Conservation (phyloP, 2,113 vertebrate genomes). For the Paedocypris sp. region DNA sequence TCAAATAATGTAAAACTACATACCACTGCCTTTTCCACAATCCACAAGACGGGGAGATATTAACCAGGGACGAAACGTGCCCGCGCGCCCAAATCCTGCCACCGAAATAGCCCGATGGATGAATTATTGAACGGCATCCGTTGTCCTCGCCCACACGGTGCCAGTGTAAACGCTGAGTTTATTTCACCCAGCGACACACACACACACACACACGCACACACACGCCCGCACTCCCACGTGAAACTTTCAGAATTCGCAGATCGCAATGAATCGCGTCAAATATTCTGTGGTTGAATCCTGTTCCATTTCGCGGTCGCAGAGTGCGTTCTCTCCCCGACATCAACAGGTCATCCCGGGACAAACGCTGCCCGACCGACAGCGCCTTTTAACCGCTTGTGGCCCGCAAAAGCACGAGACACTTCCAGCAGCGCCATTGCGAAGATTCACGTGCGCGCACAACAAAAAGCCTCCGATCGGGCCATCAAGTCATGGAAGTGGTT, state of each 20-base stretch:
- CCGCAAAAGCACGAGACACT: too few relatives aligned
- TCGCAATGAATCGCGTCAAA: neutral
- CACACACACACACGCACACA: neutral
- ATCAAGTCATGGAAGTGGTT: constrained; percentile 55
- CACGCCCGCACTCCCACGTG: too few relatives aligned
- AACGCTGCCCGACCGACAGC: constrained; percentile 46
- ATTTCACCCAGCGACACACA: constrained; percentile 10
- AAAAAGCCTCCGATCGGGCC: neutral
- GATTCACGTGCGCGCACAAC: neutral
- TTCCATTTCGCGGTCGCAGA: constrained; percentile 11
- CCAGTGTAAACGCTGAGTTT: constrained; percentile 34
- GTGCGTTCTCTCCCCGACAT: constrained; percentile 49
- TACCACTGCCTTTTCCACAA: constrained; percentile 22
- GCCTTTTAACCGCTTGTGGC: constrained; percentile 35
- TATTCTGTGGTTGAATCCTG: constrained; percentile 11
- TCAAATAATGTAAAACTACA: too few relatives aligned
- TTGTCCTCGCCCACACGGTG: constrained; percentile 31
- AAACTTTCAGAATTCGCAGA: too few relatives aligned
- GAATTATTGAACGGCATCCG: constrained; percentile 43
- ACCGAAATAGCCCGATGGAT: constrained; percentile 37
- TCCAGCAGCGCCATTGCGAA: too few relatives aligned
- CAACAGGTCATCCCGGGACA: constrained; percentile 69
- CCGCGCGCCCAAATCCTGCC: constrained; percentile 19
- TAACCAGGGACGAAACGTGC: neutral
- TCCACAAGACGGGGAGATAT: neutral